Evolutionary conservation across 2,888 invertebrate genomes (phyloP).

Genomic region (Stenolophus ochropezus): DNA sequence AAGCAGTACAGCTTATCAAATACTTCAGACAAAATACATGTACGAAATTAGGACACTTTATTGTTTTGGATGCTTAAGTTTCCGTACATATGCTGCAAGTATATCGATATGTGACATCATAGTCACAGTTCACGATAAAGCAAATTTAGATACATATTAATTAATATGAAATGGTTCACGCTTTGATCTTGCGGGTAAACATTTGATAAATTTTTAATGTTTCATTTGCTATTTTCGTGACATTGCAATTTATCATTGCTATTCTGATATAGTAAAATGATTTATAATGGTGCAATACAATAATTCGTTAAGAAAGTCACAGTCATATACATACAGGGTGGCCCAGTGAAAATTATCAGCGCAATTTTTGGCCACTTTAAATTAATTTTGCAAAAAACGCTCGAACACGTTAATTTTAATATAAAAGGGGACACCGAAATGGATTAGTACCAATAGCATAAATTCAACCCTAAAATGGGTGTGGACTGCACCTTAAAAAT

Average conservation of each 20-base stretch:
- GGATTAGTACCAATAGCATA: too few species aligned
- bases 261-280: neutral
- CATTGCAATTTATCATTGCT: neutral
- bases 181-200: neutral
- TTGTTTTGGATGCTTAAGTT: slow-evolving; percentile 9
- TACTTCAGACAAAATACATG: slow-evolving; percentile 31
- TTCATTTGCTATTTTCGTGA: neutral
- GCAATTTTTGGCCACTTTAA: too few species aligned
- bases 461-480: too few species aligned
- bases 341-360: too few species aligned
- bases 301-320: too few species aligned
- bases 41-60: slow-evolving; percentile 21
- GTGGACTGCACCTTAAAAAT: too few species aligned
- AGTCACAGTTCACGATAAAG: neutral
- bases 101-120: neutral
- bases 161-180: neutral
- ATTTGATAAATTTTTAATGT: neutral
- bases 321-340: too few species aligned
- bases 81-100: slow-evolving; percentile 23
- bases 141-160: slow-evolving; percentile 11
- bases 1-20: slow-evolving; percentile 33
- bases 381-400: too few species aligned
- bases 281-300: neutral
- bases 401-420: too few species aligned
- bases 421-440: too few species aligned